Evolutionary conservation across 2,797 vertebrate genomes (phyloP), one percentile per base, ranked within the genome.

Genomic region (Gallirallus australis): DNA sequence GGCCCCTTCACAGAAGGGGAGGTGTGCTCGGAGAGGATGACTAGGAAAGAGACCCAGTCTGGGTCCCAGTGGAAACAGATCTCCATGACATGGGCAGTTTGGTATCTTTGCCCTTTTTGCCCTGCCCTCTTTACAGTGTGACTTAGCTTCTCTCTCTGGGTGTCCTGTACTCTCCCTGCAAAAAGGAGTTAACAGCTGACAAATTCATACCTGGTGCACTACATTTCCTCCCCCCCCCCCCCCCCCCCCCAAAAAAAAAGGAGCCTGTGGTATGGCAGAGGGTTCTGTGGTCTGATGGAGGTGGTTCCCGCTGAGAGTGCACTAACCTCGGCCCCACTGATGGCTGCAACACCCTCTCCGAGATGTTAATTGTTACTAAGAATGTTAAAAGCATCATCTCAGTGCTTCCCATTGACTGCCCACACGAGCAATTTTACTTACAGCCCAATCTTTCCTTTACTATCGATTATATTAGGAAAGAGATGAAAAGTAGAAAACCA

Each of bases 401-500:
- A 70, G 33, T 92, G 39, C 45, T 78, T 72, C 21, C 25, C 78
- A 37, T 82, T 90, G 95, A 61, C 86, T 94, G 61, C 16, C 63
- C 57, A 80, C n/a, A 52, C 48, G 9, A 92, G 27, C 60, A 89
- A 71, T 93, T 96, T 87, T 91, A 60, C 61, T 80, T 94, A 69
- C 47, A 89, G 57, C 17, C 52, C 37, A 63, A 87, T 90, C 35
- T 93, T 94, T 89, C 61, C 33, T 68, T 95, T 90, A 68, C 42
- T 90, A 90, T 91, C 0, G 82, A 93, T 97, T 84, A 42, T 93
- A 71, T 72, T 86, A 93, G 76, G 52, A 90, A 95, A 86, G 71
- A 87, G 63, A 77, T 86, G 59, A 93, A 96, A 93, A 96, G 92
- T 70, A 93, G 47, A 66, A 90, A 96, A 85, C 37, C 31, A 76